Base-by-base conservation (phyloP, 2,888 invertebrate genomes). In the Nycteola revayana region DNA sequence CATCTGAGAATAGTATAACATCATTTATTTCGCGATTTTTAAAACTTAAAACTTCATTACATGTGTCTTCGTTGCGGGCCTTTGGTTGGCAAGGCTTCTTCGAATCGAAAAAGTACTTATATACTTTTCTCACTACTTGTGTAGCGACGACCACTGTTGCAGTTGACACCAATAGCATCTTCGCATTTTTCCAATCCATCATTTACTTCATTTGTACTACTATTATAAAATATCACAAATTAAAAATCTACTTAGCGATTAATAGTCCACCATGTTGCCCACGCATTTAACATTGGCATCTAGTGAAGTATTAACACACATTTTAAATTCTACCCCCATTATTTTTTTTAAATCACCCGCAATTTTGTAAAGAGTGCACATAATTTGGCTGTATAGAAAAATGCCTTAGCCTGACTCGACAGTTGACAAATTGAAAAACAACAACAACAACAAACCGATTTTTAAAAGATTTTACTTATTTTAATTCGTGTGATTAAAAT, bases 111-210 rank as follows among this genome's bases (percentile, higher is more conserved):
- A 84, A 78, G 56, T 84, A 83, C 29, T 70, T 77, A 44, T 77
- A 87, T 26, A 82, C 42, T 53, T 76, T 85, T 49, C 76, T 84
- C 27, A 58, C 83, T 26, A 88, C 69, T 62, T 87, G 85, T 30
- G 85, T 75, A 45, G 77, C 83, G 32, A 87, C 73, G 27, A 83
- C 61, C 14, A 77, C 61, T n/a, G 87, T 78, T 35, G 78, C 86
- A 36, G 87, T 82, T 28, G 88, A 80, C 18, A 80, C 82, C 49
- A 88, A 58, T 40, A 87, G 47, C 50, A 86, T 63, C 48, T 77
- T 84, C 39, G 75, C 74, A 69, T 76, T 81, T 68, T 73, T 86
- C 87, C 86, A 88, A 69, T 83, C 70, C 88, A 88, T 88, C 33
- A 36, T 42, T 52, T 46, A 46, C 37, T 38, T 49, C 51, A 61